Conservation (phyloP, 2,113 vertebrate species). For the Psilopogon haemacephalus region DNA sequence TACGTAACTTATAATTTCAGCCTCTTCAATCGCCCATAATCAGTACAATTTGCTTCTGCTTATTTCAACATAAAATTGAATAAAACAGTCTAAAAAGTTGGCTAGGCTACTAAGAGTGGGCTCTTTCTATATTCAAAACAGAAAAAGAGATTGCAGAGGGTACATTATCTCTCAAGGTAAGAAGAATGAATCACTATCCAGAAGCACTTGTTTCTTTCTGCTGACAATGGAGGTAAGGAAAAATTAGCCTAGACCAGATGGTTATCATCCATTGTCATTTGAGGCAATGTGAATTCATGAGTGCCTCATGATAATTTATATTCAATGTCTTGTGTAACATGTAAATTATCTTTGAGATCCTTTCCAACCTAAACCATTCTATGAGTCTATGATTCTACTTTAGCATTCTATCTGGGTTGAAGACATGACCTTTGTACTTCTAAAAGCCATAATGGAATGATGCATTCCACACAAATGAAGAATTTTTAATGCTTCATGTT, state of each 20-base stretch:
- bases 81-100: not conserved
- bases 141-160: not conserved
- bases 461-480: constrained; percentile 66
- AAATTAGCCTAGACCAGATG: not conserved
- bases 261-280: not conserved
- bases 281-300: not conserved
- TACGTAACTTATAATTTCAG: too few relatives aligned
- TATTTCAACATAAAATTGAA: not conserved
- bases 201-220: not conserved
- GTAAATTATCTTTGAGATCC: too few relatives aligned
- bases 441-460: constrained; percentile 33
- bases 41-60: not conserved
- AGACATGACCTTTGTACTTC: constrained; percentile 36
- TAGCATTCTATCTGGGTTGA: not conserved
- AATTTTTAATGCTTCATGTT: constrained; percentile 70
- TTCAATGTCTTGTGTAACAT: not conserved
- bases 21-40: too few relatives aligned
- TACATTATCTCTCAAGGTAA: not conserved
- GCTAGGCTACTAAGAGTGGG: not conserved
- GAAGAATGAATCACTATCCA: not conserved
- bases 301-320: not conserved
- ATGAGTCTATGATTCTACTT: too few relatives aligned
- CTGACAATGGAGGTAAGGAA: not conserved
- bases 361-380: too few relatives aligned
- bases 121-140: not conserved